Evolutionary conservation across 2,113 vertebrate genomes (phyloP), one percentile per base, ranked within the genome.

Genomic region (Bos indicus): DNA sequence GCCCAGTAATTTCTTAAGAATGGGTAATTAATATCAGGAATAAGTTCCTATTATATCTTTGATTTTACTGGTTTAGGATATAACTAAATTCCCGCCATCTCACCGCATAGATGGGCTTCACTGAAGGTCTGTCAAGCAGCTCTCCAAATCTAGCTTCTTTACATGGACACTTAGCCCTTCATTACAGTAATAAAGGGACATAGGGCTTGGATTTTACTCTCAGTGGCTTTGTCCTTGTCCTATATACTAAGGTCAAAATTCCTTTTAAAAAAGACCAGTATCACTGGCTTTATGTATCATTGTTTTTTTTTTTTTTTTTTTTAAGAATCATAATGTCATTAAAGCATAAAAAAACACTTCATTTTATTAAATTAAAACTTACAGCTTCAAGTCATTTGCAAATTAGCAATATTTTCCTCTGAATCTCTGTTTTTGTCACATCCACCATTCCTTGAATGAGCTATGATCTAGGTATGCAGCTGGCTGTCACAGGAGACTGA

Each of bases 91-190:
- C 5, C 11, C 23, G 2, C 16, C 30, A 64, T 30, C 19, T 2
- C 5, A 30, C 9, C 19, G 17, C 62, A 3, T 28, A 16, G 17
- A 30, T 36, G 14, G 17, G 13, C 11, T 43, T 60, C 81, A 21
- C 3, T 74, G 33, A 48, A 51, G 17, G 2, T 62, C 59, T n/a
- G 48, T 23, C 13, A 90, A 56, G 36, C 43, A 74, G 21, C 36
- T 92, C 16, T 30, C 23, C 33, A 56, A 84, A 77, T 33, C 54
- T 28, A 33, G 0, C 3, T 26, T 26, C 13, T 91, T n/a, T 25
- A 16, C 25, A 43, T 1, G 23, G 16, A 56, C 6, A 4, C 11
- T 36, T 33, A 64, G 36, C 0, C 2, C 14, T 33, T 30, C 7
- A 12, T 28, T 26, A 5, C 52, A 21, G 5, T 54, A 17, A 23